Conservation (phyloP, 2,797 vertebrate species). For the Eleutherodactylus coqui region DNA sequence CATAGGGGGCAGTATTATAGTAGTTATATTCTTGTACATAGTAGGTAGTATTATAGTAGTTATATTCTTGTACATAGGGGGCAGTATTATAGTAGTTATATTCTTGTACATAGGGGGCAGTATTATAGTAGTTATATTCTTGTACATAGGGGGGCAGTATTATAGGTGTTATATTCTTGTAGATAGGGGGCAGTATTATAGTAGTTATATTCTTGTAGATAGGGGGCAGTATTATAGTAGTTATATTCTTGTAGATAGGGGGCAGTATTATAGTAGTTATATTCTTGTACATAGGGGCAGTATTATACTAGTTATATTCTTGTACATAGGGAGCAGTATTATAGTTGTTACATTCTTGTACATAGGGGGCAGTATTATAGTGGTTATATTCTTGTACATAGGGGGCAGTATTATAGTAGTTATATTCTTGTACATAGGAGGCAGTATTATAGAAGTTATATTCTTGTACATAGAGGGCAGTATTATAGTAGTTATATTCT, state of each 20-base stretch:
- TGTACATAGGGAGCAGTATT: background rate
- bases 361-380: conserved; percentile 6
- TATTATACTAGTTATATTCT: conserved; percentile 10
- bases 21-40: conserved; percentile 1
- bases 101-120: background rate
- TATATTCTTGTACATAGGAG: background rate
- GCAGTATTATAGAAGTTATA: conserved; percentile 8
- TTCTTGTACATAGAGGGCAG: background rate
- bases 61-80: background rate
- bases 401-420: background rate
- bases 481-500: conserved; percentile 7
- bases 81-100: conserved; percentile 6
- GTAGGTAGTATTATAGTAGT: background rate
- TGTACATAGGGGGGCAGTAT: background rate
- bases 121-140: conserved; percentile 6
- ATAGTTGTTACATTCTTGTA: conserved; percentile 2
- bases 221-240: conserved; percentile 14
- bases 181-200: conserved; percentile 2
- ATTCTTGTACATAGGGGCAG: conserved; percentile 13
- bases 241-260: conserved; percentile 17
- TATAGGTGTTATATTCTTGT: conserved; percentile 9
- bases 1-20: background rate
- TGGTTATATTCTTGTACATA: conserved; percentile 9
- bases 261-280: conserved; percentile 12
- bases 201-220: conserved; percentile 15